Base-by-base conservation (phyloP, 2,888 invertebrate genomes). In the Eristalis pertinax region DNA sequence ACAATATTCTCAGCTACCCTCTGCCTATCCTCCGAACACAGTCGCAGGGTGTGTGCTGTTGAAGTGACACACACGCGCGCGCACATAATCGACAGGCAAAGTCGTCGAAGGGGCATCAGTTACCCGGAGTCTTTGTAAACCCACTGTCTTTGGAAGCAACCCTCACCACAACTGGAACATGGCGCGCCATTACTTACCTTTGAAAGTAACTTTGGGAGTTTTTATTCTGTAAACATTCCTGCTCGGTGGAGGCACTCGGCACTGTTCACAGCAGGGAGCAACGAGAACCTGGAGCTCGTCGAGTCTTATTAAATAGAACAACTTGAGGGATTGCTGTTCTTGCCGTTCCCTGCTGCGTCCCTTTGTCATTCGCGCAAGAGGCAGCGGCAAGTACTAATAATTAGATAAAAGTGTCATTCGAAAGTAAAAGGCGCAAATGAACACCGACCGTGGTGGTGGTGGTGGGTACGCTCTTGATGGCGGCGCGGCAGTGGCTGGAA, bases 361-460 rank as follows among this genome's bases (percentile, higher is more conserved):
- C n/a, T 13, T n/a, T 5, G 2, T n/a, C 2, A 2, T 50, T 50
- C 19, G 50, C 19, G 41, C 67, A 63, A 43, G 19, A 80, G 75
- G 69, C 74, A 63, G 32, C 67, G 50, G 38, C 75, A 84, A 80
- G 84, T 67, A 80, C 80, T 60, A 84, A 69, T 75, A 79, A 84
- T 84, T 76, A 79, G 79, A 80, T 67, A 75, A 84, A 80, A 80
- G 65, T 84, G 75, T 70, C 65, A 74, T 79, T 80, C 68, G 22
- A 24, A 32, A 58, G 64, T 43, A 60, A 50, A 38, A 63, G 56
- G 38, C 38, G 38, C 50, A 50, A 50, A 50, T 50, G 50, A 50
- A 50, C 50, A 50, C n/a, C 50, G 19, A 19, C 19, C 50, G 50
- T 19, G 38, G 50, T 10, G 8, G 19, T 19, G 8, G 50, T 43